Base-by-base conservation (phyloP, 2,113 vertebrate genomes). In the Ranitomeya imitator region DNA sequence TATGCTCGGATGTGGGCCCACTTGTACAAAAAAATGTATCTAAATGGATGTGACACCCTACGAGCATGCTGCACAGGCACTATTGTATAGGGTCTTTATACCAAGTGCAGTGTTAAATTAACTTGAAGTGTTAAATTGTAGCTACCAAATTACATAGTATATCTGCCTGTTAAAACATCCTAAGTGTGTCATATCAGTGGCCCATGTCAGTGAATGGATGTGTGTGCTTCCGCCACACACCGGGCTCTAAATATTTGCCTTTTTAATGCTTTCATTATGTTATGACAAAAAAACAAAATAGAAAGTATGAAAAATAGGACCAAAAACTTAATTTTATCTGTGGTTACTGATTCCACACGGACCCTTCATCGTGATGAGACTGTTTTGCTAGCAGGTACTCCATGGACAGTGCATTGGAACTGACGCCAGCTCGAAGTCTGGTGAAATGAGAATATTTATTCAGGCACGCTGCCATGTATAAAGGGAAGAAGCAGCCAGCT, bases 361-460 rank as follows among this genome's bases (percentile, higher is more conserved):
- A 45, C 21, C 8, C 31, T 37, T 63, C 19, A 45, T 0, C 21
- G 4, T 37, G 59, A 65, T 14, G 80, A 63, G 79, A 60, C 59
- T n/a, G 14, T 65, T 71, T 65, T 83, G 19, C 19, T 51, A 85
- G 65, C 63, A 71, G 83, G 51, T 85, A 23, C 52, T 57, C n/a
- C 83, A 85, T 59, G 67, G 83, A 54, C 83, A 60, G 69, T 12
- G 55, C 60, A 26, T 45, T 37, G 37, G 84, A 76, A 45, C 18
- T 45, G 69, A 45, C 15, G 55, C 71, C 57, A 74, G 69, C 82
- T 69, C 55, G 65, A 69, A 55, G 82, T 55, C 57, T 87, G 86
- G 26, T 60, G 79, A 63, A 79, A 87, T 87, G 86, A 59, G 85
- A 86, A 86, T 87, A 82, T 81, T 82, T 81, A 81, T 71, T 69